These are phyloP conservation scores for Nyctibius bracteatus DNA, from an alignment of 2,113 vertebrate species.

Conservation along the genomic window DNA sequence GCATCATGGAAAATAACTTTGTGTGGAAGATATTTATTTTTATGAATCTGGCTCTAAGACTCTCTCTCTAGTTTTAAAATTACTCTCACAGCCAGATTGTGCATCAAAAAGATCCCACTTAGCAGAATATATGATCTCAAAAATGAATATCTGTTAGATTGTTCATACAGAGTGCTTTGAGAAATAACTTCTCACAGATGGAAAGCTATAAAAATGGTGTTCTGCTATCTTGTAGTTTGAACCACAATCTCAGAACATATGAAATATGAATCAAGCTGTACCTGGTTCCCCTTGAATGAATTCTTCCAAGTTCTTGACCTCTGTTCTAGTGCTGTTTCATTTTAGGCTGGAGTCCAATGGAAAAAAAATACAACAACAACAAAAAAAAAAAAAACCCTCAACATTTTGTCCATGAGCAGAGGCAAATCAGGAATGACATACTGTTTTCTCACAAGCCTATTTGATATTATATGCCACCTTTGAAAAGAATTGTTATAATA, in stretches of 20 bases:
- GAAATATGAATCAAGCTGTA: constrained; percentile 79
- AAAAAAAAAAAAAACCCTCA: background rate
- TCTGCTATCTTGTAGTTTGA: constrained; percentile 73
- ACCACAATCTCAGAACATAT: constrained; percentile 70
- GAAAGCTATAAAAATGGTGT: constrained; percentile 74
- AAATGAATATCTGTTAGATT: constrained; percentile 70
- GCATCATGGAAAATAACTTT: constrained; percentile 34
- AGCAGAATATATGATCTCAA: constrained; percentile 54
- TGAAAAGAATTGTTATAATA: background rate
- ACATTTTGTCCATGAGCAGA: constrained; percentile 2
- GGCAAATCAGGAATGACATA: constrained; percentile 27
- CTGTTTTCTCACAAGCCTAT: background rate
- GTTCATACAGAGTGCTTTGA: constrained; percentile 64
- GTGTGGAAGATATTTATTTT: constrained; percentile 66
- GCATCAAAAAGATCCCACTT: constrained; percentile 69
- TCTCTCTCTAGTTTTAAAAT: constrained; percentile 62
- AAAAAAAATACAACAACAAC: background rate
- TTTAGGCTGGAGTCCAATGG: constrained; percentile 66
- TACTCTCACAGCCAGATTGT: constrained; percentile 52
- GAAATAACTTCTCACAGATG: constrained; percentile 77
- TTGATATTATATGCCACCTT: constrained; percentile 7
- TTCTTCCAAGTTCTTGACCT: constrained; percentile 72
- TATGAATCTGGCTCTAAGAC: constrained; percentile 61
- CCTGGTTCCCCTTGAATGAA: constrained; percentile 63
- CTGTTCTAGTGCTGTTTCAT: constrained; percentile 70